Base-by-base conservation (phyloP, 2,797 vertebrate genomes). In the Etheostoma perlongum region DNA sequence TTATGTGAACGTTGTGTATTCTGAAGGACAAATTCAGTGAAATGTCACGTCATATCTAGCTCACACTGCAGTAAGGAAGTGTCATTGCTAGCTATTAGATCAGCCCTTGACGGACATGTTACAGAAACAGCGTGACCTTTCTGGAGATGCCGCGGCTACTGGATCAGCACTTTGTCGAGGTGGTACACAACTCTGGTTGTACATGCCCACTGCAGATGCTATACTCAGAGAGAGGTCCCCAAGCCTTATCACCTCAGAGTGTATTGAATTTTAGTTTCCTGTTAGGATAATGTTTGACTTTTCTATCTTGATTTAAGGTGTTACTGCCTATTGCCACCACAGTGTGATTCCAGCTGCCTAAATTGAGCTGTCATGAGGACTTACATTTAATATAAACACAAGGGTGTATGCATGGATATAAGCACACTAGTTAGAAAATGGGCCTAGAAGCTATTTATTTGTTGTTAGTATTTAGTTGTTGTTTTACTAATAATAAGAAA, bases 111-210 rank as follows among this genome's bases (percentile, higher is more conserved):
- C 19, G 15, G 84, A 83, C 79, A 76, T n/a, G 15, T 66, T 67
- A 62, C 12, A 64, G 81, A 73, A 86, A 68, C 64, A 66, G 7
- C 2, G 12, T 82, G 85, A 91, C 91, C 90, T 91, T 90, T 85
- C 47, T 47, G 54, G 51, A 79, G 77, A 79, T 78, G 85, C 81
- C 75, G 67, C 58, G 65, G 67, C 67, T 30, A 71, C 10, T 40
- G 10, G 10, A 40, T 90, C 88, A 89, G 88, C 88, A 76, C 49
- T 85, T 86, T 83, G 63, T 70, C 67, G 57, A 70, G 63, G 77
- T 53, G 59, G 58, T 40, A 13, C 53, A 74, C 57, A 71, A 44
- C 60, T 33, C 66, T 23, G 3, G 64, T 16, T 30, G 33, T 52
- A 46, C 55, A 44, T 23, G 8, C 73, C 57, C 57, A 30, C 65